These are phyloP conservation scores for Pygmarrhopalites habei DNA, from an alignment of 1,140 invertebrate genomes.

Conservation along the genomic window DNA sequence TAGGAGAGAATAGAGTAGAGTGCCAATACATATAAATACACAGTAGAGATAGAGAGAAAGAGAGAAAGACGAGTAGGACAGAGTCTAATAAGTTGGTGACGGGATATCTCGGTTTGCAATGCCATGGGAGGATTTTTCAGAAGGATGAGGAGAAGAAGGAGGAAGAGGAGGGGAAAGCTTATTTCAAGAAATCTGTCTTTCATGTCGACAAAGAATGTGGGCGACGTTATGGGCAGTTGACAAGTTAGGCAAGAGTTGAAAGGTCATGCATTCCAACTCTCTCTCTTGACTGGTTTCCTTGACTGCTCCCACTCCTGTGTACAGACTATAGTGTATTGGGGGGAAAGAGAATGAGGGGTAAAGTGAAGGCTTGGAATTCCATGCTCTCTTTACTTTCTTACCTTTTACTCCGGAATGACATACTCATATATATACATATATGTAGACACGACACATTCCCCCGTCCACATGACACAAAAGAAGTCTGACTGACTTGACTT, in stretches of 20 bases:
- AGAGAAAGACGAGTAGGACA: too few relatives aligned
- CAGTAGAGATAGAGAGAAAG: too few relatives aligned
- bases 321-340: background rate
- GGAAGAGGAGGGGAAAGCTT: background rate
- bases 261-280: constrained; percentile 26
- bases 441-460: too few relatives aligned
- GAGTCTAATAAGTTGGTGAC: constrained; percentile 2
- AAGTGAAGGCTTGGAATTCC: constrained; percentile 11
- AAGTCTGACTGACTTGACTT: too few relatives aligned
- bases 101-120: background rate
- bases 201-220: constrained; percentile 19
- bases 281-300: background rate
- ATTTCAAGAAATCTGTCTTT: constrained; percentile 22
- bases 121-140: too few relatives aligned
- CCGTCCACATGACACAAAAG: too few relatives aligned
- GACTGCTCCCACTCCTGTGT: too few relatives aligned
- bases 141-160: background rate
- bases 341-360: background rate
- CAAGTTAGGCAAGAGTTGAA: constrained; percentile 34
- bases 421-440: too few relatives aligned
- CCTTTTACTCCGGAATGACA: background rate
- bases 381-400: background rate
- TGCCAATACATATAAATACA: too few relatives aligned
- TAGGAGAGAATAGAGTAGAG: too few relatives aligned
- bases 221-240: constrained; percentile 28